Percentiles rank a stretch among this genome's conserved stretches.
phyloP scores from a whole-genome alignment of 2,888 invertebrate species.

The Andrena camellia region DNA sequence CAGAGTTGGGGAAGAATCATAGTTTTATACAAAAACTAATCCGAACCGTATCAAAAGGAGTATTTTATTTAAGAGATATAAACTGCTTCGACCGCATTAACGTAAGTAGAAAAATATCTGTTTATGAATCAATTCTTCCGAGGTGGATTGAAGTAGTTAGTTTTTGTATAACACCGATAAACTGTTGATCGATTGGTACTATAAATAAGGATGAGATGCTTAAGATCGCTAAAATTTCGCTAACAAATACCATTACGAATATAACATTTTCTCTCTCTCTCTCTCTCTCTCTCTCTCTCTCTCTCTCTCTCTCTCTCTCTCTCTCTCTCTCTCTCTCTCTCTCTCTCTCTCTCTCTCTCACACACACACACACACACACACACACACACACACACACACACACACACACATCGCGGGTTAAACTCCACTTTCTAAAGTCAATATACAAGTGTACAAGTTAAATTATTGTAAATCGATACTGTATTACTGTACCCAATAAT shows the following conservation, averaged over 20 bases:
- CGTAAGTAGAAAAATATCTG: constrained; percentile 38
- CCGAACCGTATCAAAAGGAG: constrained; percentile 46
- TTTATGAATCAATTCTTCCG: constrained; percentile 34
- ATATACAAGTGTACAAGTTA: constrained; percentile 59
- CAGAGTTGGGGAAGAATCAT: constrained; percentile 70
- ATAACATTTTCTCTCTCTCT: constrained; percentile 13
- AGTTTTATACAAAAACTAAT: constrained; percentile 58
- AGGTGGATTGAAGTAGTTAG: constrained; percentile 33
- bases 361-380: no score
- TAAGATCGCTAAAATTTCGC: constrained; percentile 30
- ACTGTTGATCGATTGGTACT: constrained; percentile 17
- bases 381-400: no score
- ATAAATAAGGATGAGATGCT: constrained; percentile 37
- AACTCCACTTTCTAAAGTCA: constrained; percentile 45
- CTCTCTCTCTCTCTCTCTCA: no score
- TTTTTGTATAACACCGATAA: constrained; percentile 49
- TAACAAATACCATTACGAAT: constrained; percentile 26
- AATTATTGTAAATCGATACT: constrained; percentile 44
- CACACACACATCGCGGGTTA: constrained; percentile 20
- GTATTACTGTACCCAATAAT: constrained; percentile 49
- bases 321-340: no score
- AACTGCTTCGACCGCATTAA: constrained; percentile 20
- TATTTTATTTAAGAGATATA: constrained; percentile 36
- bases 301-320: no score
- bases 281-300: no score